phyloP scores from a whole-genome alignment of 64 coral and sea anemone species.

The Montipora capricornis region DNA sequence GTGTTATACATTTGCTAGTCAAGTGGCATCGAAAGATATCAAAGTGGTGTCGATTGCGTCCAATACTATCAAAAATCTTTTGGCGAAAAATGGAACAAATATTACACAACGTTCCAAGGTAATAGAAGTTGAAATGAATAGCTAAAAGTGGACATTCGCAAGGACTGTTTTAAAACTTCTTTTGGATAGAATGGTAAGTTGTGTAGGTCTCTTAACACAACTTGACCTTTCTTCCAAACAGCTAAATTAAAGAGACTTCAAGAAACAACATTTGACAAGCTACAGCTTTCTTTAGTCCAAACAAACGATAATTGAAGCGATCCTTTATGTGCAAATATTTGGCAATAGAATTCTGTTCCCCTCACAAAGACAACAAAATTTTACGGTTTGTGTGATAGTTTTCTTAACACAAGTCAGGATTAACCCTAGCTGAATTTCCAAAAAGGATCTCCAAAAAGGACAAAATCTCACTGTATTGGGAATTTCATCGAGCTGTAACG shows the following conservation, averaged over 20 bases:
- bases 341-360: neutral
- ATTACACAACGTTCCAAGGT: neutral
- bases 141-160: neutral
- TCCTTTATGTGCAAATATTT: neutral
- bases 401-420: no score
- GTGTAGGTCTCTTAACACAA: neutral
- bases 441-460: no score
- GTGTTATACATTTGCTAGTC: neutral
- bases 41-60: neutral
- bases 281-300: neutral
- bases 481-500: no score
- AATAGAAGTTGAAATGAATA: neutral
- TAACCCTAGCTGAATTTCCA: no score
- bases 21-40: neutral
- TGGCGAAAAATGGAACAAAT: neutral
- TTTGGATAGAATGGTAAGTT: neutral
- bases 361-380: no score
- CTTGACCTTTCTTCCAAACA: neutral
- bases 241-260: constrained; percentile 10
- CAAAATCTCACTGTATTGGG: no score
- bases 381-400: no score
- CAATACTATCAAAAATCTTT: neutral
- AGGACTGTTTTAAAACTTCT: neutral
- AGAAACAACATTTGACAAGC: neutral
- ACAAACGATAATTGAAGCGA: neutral